These are phyloP conservation scores for Kobus ellipsiprymnus DNA, from an alignment of 2,113 vertebrate species.

Conservation along the genomic window DNA sequence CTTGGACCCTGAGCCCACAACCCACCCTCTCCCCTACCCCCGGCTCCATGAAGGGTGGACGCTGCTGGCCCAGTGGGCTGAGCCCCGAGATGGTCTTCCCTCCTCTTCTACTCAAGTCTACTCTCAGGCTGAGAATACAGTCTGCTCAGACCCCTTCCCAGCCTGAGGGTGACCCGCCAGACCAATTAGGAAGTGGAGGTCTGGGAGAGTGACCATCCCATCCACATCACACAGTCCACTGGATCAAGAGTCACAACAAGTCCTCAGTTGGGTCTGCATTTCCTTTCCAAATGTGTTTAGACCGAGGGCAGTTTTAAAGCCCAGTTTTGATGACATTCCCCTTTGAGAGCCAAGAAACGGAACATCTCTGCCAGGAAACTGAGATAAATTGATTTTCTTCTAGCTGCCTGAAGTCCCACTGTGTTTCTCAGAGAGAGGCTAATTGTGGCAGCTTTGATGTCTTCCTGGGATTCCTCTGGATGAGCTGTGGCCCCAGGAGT, in stretches of 20 bases:
- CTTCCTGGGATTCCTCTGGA: background rate
- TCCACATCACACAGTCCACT: accelerated
- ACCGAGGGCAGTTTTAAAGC: background rate
- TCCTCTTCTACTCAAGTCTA: accelerated
- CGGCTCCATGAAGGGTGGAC: background rate
- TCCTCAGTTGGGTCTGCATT: background rate
- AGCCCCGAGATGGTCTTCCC: background rate
- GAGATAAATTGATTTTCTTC: background rate
- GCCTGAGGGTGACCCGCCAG: background rate
- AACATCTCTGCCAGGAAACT: background rate
- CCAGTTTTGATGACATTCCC: background rate
- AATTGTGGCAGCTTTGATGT: background rate
- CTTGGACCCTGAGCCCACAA: background rate
- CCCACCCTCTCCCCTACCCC: background rate
- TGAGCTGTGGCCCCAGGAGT: background rate
- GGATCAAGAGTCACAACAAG: background rate
- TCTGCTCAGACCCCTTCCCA: background rate
- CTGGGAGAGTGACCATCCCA: background rate
- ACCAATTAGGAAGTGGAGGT: background rate
- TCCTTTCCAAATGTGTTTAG: background rate
- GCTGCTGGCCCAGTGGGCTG: background rate
- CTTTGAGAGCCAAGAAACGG: background rate
- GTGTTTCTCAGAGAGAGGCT: background rate
- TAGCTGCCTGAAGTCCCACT: background rate
- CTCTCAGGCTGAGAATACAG: background rate